Base-by-base conservation (phyloP, 2,113 vertebrate species). In the human (Homo sapiens) region DNA sequence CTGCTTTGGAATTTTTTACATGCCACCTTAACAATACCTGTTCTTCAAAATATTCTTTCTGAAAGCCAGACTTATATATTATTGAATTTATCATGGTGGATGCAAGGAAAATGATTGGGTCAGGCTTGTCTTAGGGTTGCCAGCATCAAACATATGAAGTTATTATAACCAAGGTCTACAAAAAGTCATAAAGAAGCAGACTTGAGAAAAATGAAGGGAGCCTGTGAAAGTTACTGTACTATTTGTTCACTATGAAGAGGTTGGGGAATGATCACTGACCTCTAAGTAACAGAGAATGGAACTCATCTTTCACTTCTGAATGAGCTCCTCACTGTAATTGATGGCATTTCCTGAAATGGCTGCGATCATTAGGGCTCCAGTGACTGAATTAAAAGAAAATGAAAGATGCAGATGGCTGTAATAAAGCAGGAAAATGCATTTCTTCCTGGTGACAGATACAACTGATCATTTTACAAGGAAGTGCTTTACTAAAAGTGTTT, bases 371-470 rank as follows among this genome's bases (percentile, higher is more conserved):
- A 98, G 55, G 55, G 73, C 97, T 98, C 85, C 97, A 97, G 97
- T 98, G 97, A 89, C 81, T 98, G 98, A 98, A 98, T 98, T 98
- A 98, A 98, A 98, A 98, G 96, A 98, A 98, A 99, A 98, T 97
- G 96, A 98, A 98, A 81, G 82, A 98, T 98, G 96, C 90, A 97
- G 98, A 98, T 98, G 97, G 97, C 97, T 90, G 89, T 96, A 87
- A 43, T 95, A 98, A 98, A 96, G 64, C 80, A 97, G 43, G 91
- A 98, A 98, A 98, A 98, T 92, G 0, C 96, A 95, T 98, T 98
- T 78, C 88, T 98, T 98, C 90, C 94, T 83, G 10, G 82, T 98
- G 98, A 98, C 97, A 98, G 96, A 98, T 59, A 98, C 98, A 98
- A 85, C 85, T 94, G 97, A 98, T 98, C 43, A 98, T 98, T 98